phyloP scores from a whole-genome alignment of 2,113 vertebrate species.

The Bolborhynchus lineola region DNA sequence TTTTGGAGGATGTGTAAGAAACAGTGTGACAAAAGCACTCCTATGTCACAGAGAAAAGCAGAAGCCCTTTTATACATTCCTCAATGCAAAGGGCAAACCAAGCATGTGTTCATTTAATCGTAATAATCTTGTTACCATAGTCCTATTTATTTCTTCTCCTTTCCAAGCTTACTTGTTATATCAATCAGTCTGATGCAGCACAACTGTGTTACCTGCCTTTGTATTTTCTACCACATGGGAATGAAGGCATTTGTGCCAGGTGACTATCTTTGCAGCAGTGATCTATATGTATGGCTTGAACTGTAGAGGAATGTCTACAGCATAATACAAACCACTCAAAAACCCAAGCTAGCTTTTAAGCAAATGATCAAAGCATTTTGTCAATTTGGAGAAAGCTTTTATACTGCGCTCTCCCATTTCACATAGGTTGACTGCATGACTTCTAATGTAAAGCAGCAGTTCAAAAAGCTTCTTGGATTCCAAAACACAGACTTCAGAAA shows the following conservation, averaged over 20 bases:
- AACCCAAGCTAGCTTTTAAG: constrained; percentile 17
- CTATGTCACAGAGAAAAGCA: not conserved
- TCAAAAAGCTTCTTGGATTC: not conserved
- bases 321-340: not conserved
- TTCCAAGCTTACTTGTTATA: not conserved
- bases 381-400: not conserved
- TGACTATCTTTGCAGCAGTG: not conserved
- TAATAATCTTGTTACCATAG: not conserved
- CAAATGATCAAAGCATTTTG: not conserved
- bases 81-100: not conserved
- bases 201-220: accelerated
- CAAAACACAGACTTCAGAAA: not conserved
- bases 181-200: not conserved
- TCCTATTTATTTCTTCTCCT: not conserved
- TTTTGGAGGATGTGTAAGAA: not conserved
- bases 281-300: not conserved
- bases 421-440: not conserved
- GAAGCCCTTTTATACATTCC: not conserved
- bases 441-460: not conserved
- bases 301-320: not conserved
- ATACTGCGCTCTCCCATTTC: not conserved
- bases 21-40: not conserved
- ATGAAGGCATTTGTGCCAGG: not conserved
- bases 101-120: not conserved
- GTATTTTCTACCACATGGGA: not conserved